A percentile compares a stretch with the other conserved stretches of the same genome.
phyloP scores from a whole-genome alignment of 2,113 vertebrate species.

The Gallinago jamesoni region DNA sequence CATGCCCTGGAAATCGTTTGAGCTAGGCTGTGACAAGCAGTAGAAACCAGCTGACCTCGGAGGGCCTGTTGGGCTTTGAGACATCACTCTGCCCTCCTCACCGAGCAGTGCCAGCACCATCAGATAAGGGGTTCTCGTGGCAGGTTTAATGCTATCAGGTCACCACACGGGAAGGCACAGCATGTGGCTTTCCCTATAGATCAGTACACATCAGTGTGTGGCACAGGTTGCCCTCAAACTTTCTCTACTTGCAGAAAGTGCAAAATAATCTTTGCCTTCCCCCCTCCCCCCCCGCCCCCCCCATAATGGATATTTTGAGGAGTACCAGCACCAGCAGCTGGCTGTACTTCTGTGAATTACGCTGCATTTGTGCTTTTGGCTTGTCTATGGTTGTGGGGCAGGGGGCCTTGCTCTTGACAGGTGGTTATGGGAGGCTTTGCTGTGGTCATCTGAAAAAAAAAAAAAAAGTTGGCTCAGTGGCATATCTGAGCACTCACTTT shows the following conservation, averaged over 20 bases:
- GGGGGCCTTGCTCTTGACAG: neutral
- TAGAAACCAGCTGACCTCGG: neutral
- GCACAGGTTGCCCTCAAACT: neutral
- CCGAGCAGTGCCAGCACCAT: neutral
- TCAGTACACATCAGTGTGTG: neutral
- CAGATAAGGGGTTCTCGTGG: neutral
- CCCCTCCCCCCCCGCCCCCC: too few species aligned
- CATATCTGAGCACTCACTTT: neutral
- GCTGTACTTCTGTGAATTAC: neutral
- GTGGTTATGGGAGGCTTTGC: neutral
- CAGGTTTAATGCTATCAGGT: neutral
- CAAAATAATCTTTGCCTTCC: neutral
- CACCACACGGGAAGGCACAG: rapidly evolving
- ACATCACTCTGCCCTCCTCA: rapidly evolving
- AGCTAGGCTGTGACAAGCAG: neutral
- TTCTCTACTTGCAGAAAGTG: neutral
- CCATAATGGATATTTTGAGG: neutral
- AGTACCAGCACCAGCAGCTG: neutral
- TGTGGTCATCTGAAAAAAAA: neutral
- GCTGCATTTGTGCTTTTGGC: rapidly evolving
- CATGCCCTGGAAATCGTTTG: neutral
- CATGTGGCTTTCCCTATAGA: neutral
- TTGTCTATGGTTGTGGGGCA: neutral
- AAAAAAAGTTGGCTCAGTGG: neutral
- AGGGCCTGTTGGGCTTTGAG: neutral